Evolutionary conservation across 1,140 invertebrate genomes (phyloP).

Genomic region (Triops cancriformis): DNA sequence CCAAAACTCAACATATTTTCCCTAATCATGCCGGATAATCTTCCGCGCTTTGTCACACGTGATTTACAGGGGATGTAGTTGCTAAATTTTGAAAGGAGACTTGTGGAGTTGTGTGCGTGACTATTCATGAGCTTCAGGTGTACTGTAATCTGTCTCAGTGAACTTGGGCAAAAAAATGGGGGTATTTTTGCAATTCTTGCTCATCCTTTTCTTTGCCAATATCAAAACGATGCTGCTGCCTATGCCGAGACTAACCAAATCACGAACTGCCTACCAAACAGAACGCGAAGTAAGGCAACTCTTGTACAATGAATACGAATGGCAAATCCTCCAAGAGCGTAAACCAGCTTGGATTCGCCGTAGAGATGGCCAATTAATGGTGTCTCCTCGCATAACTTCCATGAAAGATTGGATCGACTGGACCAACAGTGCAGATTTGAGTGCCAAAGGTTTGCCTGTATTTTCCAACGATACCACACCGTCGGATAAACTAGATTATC

Average conservation of each 20-base stretch:
- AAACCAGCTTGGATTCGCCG: neutral
- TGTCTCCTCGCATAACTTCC: neutral
- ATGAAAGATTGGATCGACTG: neutral
- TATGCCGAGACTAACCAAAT: neutral
- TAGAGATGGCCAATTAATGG: neutral
- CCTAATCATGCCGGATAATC: neutral
- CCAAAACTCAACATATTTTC: neutral
- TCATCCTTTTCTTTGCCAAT: constrained; percentile 1
- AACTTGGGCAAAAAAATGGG: neutral
- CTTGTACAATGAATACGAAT: neutral
- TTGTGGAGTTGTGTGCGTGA: neutral
- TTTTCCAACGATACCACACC: neutral
- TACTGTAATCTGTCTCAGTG: neutral
- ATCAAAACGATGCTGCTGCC: neutral
- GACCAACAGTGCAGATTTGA: neutral
- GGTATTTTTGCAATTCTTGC: neutral
- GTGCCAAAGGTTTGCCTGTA: neutral
- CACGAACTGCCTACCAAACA: neutral
- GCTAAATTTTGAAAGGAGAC: neutral
- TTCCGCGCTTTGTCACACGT: neutral
- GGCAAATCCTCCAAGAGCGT: neutral
- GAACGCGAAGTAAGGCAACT: neutral
- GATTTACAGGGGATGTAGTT: neutral
- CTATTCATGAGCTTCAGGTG: neutral
- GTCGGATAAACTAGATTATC: neutral